phyloP scores from a whole-genome alignment of 2,888 invertebrate species.

The Andrena dorsata region DNA sequence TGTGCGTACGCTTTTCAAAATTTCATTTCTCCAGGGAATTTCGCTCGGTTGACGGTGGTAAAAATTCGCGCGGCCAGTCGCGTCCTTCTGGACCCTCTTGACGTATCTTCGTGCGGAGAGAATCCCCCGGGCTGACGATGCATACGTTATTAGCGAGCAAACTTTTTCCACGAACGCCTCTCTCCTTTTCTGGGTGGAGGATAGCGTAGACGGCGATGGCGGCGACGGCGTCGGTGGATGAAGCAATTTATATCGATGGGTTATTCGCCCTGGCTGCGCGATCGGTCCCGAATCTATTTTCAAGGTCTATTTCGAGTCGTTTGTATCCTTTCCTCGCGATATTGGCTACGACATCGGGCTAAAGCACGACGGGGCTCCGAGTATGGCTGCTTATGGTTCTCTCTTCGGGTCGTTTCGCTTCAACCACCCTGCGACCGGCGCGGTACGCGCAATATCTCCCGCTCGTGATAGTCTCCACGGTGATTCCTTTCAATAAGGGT shows the following conservation, averaged over 20 bases:
- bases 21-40: conserved; percentile 37
- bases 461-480: conserved; percentile 34
- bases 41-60: background rate
- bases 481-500: conserved; percentile 57
- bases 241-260: conserved; percentile 79
- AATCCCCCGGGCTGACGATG: conserved; percentile 43
- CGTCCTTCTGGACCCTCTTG: conserved; percentile 1
- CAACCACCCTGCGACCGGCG: conserved; percentile 45
- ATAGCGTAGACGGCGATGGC: conserved; percentile 34
- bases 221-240: conserved; percentile 61
- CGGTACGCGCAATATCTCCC: conserved; percentile 57
- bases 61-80: conserved; percentile 25
- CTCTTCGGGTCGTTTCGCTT: conserved; percentile 61
- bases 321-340: conserved; percentile 75
- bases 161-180: conserved; percentile 63
- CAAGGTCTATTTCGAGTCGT: conserved; percentile 78
- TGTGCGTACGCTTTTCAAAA: conserved; percentile 6
- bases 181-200: conserved; percentile 28
- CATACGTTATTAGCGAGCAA: conserved; percentile 69
- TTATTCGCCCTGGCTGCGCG: conserved; percentile 71
- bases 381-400: conserved; percentile 65
- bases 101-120: conserved; percentile 6
- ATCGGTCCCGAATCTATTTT: conserved; percentile 77
- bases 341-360: conserved; percentile 64
- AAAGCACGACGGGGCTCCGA: conserved; percentile 53